phyloP scores from a whole-genome alignment of 2,797 vertebrate genomes.

The Synaphobranchus kaupii region DNA sequence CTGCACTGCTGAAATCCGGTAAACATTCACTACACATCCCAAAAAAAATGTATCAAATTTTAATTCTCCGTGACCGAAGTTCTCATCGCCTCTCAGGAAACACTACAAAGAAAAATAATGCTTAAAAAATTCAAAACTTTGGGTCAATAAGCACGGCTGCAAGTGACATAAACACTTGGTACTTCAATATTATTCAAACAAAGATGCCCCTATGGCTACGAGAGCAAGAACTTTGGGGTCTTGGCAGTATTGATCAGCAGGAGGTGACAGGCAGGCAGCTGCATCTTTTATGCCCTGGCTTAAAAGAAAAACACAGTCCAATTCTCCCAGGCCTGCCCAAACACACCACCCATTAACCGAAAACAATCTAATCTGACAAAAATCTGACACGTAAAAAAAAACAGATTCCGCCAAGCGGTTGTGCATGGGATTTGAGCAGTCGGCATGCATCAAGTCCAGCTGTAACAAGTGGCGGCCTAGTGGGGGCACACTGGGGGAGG shows the following conservation, averaged over 20 bases:
- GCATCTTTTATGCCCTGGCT: neutral
- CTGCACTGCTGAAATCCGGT: too few species aligned
- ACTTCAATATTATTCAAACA: conserved; percentile 24
- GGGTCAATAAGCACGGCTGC: neutral
- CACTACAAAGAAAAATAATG: conserved; percentile 2
- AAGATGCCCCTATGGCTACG: neutral
- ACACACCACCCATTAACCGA: neutral
- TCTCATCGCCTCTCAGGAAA: neutral
- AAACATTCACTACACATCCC: neutral
- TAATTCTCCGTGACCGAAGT: neutral
- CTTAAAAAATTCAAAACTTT: conserved; percentile 23
- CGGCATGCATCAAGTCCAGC: too few species aligned
- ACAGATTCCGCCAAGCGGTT: too few species aligned
- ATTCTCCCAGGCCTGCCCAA: neutral
- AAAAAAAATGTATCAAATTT: neutral
- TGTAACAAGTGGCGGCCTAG: too few species aligned
- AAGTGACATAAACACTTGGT: conserved; percentile 10
- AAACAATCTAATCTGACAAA: neutral
- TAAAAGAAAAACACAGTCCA: neutral
- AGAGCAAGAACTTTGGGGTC: neutral
- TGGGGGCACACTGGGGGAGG: too few species aligned
- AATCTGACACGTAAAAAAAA: too few species aligned
- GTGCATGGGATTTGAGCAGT: too few species aligned
- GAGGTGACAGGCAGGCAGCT: neutral
- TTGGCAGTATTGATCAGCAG: neutral